Conservation (phyloP, 1,140 invertebrate species). For the Atta colombica region DNA sequence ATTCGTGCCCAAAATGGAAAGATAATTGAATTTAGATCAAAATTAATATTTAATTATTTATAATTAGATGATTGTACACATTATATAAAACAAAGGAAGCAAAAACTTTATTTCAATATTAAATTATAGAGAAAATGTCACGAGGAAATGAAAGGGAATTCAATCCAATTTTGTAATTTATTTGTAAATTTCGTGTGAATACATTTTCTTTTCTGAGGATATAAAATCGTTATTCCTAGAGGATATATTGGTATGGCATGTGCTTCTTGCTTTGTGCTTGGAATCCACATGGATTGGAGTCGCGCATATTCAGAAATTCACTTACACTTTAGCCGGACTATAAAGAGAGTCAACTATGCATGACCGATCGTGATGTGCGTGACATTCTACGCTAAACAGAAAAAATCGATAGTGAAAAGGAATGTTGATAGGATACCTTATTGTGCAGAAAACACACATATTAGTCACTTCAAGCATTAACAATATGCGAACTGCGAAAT, state of each 20-base stretch:
- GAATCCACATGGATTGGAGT: too few species aligned
- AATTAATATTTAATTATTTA: slow-evolving; percentile 1
- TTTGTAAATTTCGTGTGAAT: background rate
- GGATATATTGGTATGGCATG: background rate
- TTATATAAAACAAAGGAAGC: background rate
- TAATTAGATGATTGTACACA: background rate
- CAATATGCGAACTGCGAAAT: slow-evolving; percentile 38
- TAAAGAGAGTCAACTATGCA: slow-evolving; percentile 63
- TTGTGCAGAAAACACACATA: slow-evolving; percentile 66
- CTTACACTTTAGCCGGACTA: slow-evolving; percentile 53
- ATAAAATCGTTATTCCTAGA: background rate
- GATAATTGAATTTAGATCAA: background rate
- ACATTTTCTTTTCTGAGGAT: background rate
- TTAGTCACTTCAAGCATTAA: slow-evolving; percentile 52
- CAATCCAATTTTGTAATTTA: background rate
- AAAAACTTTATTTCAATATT: background rate
- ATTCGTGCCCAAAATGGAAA: background rate
- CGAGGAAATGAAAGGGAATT: background rate
- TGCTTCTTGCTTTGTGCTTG: slow-evolving; percentile 13
- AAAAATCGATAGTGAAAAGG: slow-evolving; percentile 28
- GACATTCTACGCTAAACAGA: slow-evolving; percentile 61
- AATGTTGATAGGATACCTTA: slow-evolving; percentile 64
- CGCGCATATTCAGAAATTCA: slow-evolving; percentile 3
- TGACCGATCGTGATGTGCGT: slow-evolving; percentile 67
- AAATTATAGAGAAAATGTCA: background rate